phyloP scores from a whole-genome alignment of 2,113 vertebrate genomes.

The Seriola quinqueradiata region DNA sequence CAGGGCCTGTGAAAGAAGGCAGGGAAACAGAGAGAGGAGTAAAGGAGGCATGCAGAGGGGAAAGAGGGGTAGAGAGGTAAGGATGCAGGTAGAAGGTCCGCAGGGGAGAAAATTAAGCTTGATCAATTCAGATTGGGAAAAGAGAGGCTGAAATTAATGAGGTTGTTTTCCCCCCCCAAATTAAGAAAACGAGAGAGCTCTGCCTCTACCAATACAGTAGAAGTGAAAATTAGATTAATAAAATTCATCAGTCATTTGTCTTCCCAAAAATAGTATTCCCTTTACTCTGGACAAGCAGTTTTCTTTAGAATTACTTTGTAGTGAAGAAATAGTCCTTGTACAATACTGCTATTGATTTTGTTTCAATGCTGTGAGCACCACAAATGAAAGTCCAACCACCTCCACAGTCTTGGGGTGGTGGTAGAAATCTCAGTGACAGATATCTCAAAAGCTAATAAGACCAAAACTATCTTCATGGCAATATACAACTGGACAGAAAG shows the following conservation, averaged over 20 bases:
- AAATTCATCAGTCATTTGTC: neutral
- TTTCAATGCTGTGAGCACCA: neutral
- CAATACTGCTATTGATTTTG: neutral
- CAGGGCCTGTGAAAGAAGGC: conserved; percentile 36
- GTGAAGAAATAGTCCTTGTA: neutral
- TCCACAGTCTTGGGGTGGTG: neutral
- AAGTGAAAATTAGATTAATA: neutral
- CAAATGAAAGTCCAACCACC: neutral
- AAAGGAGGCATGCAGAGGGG: conserved; percentile 4
- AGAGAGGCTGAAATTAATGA: neutral
- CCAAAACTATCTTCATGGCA: neutral
- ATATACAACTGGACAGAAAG: neutral
- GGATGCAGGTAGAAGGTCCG: conserved; percentile 19
- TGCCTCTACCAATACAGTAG: neutral
- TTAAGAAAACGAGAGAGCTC: neutral
- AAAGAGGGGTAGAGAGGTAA: conserved; percentile 6
- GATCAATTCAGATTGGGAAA: neutral
- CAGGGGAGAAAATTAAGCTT: neutral
- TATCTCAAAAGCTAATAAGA: neutral
- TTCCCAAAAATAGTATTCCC: neutral
- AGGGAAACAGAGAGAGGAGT: conserved; percentile 23
- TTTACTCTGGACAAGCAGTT: neutral
- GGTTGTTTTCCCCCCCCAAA: neutral
- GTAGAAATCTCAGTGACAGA: neutral
- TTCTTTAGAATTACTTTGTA: neutral